Conservation (phyloP, 2,113 vertebrate species). For the Speoplatyrhinus poulsoni region DNA sequence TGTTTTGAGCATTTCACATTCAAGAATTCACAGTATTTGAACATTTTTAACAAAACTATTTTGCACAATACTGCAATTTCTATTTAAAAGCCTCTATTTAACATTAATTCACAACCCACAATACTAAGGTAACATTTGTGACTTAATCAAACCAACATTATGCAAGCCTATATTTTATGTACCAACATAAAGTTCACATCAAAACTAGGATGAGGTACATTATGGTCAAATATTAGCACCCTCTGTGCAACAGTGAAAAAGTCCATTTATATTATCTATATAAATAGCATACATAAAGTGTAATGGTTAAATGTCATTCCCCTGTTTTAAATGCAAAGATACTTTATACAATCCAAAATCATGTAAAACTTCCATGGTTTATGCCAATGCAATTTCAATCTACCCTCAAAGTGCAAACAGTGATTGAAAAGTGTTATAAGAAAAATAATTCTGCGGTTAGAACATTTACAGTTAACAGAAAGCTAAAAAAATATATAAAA, state of each 20-base stretch:
- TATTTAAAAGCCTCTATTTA: constrained; percentile 21
- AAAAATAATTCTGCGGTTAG: constrained; percentile 13
- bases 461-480: constrained; percentile 10
- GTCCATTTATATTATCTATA: neutral
- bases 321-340: neutral
- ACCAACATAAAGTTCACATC: constrained; percentile 33
- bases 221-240: neutral
- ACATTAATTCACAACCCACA: constrained; percentile 16
- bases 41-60: constrained; percentile 1
- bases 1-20: constrained; percentile 26
- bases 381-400: constrained; percentile 13
- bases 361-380: constrained; percentile 10
- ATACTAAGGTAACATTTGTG: constrained; percentile 36
- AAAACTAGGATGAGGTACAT: constrained; percentile 32
- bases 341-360: neutral
- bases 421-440: constrained; percentile 1
- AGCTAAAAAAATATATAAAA: no score
- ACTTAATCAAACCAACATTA: constrained; percentile 5
- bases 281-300: constrained; percentile 1
- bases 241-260: constrained; percentile 16
- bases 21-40: constrained; percentile 51
- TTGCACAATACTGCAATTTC: constrained; percentile 14
- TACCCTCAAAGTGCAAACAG: constrained; percentile 64
- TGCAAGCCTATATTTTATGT: neutral
- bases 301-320: neutral